Conservation (phyloP, 2,888 invertebrate species). For the Thera obeliscata region DNA sequence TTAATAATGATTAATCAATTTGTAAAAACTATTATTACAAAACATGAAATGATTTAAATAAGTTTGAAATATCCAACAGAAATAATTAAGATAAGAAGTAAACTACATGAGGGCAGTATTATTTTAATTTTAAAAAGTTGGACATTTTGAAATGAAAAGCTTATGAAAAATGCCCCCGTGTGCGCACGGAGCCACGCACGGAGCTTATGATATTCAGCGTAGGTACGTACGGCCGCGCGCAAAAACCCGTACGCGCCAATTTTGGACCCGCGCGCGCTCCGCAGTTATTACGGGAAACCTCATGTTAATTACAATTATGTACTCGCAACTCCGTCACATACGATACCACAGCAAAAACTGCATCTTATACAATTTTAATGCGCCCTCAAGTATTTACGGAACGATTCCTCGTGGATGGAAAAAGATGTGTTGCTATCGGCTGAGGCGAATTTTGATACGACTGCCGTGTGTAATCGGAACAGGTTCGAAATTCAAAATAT, state of each 20-base stretch:
- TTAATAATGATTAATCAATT: too few species aligned
- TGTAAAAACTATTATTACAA: too few species aligned
- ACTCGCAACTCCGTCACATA: conserved; percentile 58
- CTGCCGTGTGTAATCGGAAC: conserved; percentile 32
- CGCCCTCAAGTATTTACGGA: conserved; percentile 75
- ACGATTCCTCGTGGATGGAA: conserved; percentile 62
- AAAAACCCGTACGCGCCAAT: conserved; percentile 75
- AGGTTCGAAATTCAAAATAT: background rate
- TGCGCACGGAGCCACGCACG: conserved; percentile 51
- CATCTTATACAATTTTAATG: conserved; percentile 81
- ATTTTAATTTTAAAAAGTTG: too few species aligned
- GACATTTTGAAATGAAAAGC: conserved; percentile 34
- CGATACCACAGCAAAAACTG: conserved; percentile 65
- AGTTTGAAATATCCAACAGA: too few species aligned
- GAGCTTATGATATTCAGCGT: conserved; percentile 80
- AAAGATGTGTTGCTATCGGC: conserved; percentile 64
- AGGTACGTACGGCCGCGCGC: conserved; percentile 53
- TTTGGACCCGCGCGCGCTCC: conserved; percentile 68
- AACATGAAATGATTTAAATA: too few species aligned
- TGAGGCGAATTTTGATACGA: conserved; percentile 66
- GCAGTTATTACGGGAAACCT: conserved; percentile 78
- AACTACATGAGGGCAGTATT: too few species aligned
- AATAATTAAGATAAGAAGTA: too few species aligned
- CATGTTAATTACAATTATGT: conserved; percentile 77
- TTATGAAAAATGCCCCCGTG: conserved; percentile 69